Base-by-base conservation (phyloP, 2,113 vertebrate species). In the Hystrix brachyura region DNA sequence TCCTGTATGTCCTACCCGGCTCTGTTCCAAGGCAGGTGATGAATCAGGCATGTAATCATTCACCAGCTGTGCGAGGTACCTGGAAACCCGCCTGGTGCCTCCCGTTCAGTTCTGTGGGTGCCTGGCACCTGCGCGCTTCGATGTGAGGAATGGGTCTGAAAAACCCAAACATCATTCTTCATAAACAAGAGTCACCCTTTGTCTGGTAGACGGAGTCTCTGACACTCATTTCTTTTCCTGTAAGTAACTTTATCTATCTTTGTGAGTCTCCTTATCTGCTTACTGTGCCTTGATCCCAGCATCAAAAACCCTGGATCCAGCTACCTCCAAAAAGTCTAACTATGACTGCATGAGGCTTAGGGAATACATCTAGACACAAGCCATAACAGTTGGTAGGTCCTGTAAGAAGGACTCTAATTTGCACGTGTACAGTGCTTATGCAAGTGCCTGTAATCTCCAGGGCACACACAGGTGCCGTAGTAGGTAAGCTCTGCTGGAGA, bases 381-480 rank as follows among this genome's bases (percentile, higher is more conserved):
- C 43, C 10, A 14, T 46, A 46, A 74, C 23, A 48, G 11, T 13
- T 27, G 25, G 23, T 13, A 7, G 27, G 79, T 59, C 6, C 15
- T 46, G 6, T 48, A 18, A 74, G 48, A 6, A 81, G 25, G 51
- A 60, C 34, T 51, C 0, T 8, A 17, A 34, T 1, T 3, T 2
- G 17, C 25, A 74, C 2, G 1, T 23, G 2, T 10, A 15, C 4
- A 5, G 34, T 0, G 19, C 3, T 59, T 2, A 9, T 0, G 5
- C 38, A 48, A 10, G 14, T 21, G 3, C 17, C 48, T 48, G 17
- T 11, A 4, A 18, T 43, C 53, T 85, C 25, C 55, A 78, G 51
- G 11, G 51, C 38, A 11, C 38, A 57, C 12, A 48, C 5, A 4
- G 1, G 25, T 18, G 34, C 27, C 0, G 13, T 0, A 18, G 1